Base-by-base conservation (phyloP, 2,888 invertebrate genomes). In the Standfussiana lucernea region DNA sequence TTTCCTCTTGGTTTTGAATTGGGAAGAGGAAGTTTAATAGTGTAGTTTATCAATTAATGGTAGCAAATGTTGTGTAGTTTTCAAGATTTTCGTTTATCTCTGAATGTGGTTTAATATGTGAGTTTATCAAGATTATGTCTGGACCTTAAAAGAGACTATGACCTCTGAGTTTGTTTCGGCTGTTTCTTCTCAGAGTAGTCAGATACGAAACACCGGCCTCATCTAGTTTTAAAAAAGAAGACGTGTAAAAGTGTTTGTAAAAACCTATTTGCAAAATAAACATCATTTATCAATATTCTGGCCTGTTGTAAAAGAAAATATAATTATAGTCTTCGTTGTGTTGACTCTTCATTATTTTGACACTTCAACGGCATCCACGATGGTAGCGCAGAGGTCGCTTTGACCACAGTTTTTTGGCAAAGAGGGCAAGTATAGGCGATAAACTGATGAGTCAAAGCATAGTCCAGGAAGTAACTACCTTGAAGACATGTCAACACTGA, bases 1-100 rank as follows among this genome's bases (percentile, higher is more conserved):
- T 75, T 67, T 35, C 40, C 21, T 56, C 32, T 10, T 40, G 40
- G 72, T 68, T 79, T 62, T 71, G 24, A 45, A 8, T 35, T n/a
- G n/a, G n/a, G 45, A 18, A 45, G 1, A 18, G 45, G 3, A 45
- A 18, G 2, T 11, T 66, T 21, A 15, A 5, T 66, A 37, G 28
- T 69, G 1, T 50, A n/a, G 18, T 62, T 21, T 59, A 10, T 21
- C 11, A n/a, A 21, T 64, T 21, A 6, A n/a, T n/a, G 21, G 2
- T 28, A 21, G 15, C 18, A 2, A 18, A 42, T 18, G 7, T 8
- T 8, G 24, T 32, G 4, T 56, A n/a, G 2, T 28, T 47, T 66
- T 56, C 28, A 56, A 28, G 56, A 28, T 56, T 28, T 56, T 56
- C 5, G 5, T 28, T 56, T 15, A 56, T 15, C 15, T 56, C 28